These are phyloP conservation scores for Drosophila murphyi DNA, from an alignment of 1,140 invertebrate genomes.

Conservation along the genomic window DNA sequence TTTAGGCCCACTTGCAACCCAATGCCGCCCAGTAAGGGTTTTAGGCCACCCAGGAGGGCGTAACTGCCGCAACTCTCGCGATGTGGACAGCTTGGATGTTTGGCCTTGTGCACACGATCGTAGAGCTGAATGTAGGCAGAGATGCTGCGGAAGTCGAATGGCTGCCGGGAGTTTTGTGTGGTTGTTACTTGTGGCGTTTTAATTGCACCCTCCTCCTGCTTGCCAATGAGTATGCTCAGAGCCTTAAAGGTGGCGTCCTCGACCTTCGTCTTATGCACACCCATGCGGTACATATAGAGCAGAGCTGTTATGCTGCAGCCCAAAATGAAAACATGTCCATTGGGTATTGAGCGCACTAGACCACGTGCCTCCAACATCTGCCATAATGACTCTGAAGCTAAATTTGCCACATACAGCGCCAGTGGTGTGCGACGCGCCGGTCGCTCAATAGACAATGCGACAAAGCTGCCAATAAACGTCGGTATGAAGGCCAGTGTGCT, in stretches of 20 bases:
- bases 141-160: slow-evolving; percentile 39
- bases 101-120: slow-evolving; percentile 61
- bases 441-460: slow-evolving; percentile 90
- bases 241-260: slow-evolving; percentile 88
- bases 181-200: slow-evolving; percentile 24
- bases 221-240: slow-evolving; percentile 87
- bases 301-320: slow-evolving; percentile 86
- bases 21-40: slow-evolving; percentile 87
- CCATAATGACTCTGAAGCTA: slow-evolving; percentile 91
- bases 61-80: slow-evolving; percentile 87
- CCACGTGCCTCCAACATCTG: slow-evolving; percentile 88
- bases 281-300: slow-evolving; percentile 87
- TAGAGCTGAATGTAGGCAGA: slow-evolving; percentile 52
- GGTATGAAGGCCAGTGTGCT: slow-evolving; percentile 89
- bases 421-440: slow-evolving; percentile 88
- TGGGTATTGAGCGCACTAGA: slow-evolving; percentile 86
- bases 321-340: slow-evolving; percentile 89
- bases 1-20: slow-evolving; percentile 87
- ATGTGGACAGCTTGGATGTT: slow-evolving; percentile 87
- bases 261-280: slow-evolving; percentile 75
- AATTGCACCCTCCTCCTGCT: slow-evolving; percentile 85
- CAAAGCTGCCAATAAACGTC: slow-evolving; percentile 88
- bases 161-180: slow-evolving; percentile 16
- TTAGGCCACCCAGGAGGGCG: slow-evolving; percentile 85
- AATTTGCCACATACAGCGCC: slow-evolving; percentile 92